phyloP scores from a whole-genome alignment of 1,140 invertebrate genomes.

The Meloidogyne chitwoodi region DNA sequence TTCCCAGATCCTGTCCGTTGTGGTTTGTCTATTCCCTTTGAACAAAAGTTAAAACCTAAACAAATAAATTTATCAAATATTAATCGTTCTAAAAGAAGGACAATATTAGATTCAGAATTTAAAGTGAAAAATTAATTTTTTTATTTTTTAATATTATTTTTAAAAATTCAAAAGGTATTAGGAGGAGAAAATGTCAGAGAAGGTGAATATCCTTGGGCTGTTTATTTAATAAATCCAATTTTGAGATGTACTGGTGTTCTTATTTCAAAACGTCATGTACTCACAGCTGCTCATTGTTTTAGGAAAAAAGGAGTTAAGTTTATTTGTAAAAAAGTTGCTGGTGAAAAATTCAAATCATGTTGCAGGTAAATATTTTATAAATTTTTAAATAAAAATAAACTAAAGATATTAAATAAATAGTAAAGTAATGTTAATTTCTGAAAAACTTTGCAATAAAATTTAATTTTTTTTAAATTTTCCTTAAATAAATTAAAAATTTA shows the following conservation, averaged over 20 bases:
- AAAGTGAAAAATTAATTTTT: neutral
- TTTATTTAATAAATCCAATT: neutral
- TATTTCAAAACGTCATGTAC: constrained; percentile 6
- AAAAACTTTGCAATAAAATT: too few relatives aligned
- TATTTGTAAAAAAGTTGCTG: neutral
- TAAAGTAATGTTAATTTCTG: too few relatives aligned
- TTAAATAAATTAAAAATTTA: too few relatives aligned
- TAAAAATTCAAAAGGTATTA: neutral
- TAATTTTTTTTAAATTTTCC: too few relatives aligned
- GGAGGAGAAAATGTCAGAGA: neutral
- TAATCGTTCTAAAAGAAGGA: neutral
- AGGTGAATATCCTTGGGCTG: constrained; percentile 6
- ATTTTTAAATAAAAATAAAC: too few relatives aligned
- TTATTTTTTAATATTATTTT: neutral
- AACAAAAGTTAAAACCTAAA: too few relatives aligned
- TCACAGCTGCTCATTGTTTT: constrained; percentile 14
- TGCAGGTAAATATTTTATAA: neutral
- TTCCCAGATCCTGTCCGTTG: neutral
- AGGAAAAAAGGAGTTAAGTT: neutral
- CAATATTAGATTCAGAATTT: neutral
- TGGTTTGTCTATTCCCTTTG: neutral
- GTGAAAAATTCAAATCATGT: neutral
- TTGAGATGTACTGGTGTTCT: neutral
- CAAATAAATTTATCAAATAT: neutral
- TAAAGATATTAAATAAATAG: too few relatives aligned